Percentiles rank a stretch among this genome's conserved stretches.
Evolutionary conservation across 2,113 vertebrate species (phyloP).

Genomic region (Emydura subglobosa): DNA sequence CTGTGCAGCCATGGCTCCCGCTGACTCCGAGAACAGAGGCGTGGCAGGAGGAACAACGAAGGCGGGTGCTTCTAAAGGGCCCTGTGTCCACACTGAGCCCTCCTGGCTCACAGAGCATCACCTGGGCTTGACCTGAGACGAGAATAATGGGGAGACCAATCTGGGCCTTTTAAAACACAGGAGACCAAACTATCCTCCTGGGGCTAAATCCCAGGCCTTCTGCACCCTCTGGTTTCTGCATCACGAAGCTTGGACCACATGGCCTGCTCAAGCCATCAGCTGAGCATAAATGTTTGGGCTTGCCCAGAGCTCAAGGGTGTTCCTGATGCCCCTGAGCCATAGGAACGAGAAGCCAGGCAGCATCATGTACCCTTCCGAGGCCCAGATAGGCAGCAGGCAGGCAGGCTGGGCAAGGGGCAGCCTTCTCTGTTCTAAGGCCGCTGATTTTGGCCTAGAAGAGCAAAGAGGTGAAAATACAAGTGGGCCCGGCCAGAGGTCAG

Average conservation of each 20-base stretch:
- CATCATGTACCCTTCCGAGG: no score
- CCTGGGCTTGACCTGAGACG: fast-evolving
- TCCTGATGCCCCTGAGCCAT: no score
- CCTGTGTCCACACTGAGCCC: background rate
- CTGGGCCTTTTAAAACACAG: background rate
- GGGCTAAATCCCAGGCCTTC: background rate
- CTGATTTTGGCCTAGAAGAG: no score
- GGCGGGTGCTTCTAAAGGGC: background rate
- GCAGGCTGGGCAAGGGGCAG: background rate
- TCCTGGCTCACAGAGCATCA: background rate
- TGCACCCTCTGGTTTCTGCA: background rate
- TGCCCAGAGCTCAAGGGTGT: background rate
- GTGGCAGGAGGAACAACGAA: fast-evolving
- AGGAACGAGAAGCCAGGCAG: no score
- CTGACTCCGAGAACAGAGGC: background rate
- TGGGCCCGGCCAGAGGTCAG: background rate
- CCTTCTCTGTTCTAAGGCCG: background rate
- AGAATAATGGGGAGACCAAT: background rate
- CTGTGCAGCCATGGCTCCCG: background rate
- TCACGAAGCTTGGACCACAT: no score
- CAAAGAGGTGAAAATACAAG: background rate
- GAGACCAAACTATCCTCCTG: background rate
- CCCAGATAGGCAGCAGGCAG: no score
- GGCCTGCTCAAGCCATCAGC: background rate
- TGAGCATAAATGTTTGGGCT: background rate